Base-by-base conservation (phyloP, 2,113 vertebrate genomes). In the Corythornis vintsioides region DNA sequence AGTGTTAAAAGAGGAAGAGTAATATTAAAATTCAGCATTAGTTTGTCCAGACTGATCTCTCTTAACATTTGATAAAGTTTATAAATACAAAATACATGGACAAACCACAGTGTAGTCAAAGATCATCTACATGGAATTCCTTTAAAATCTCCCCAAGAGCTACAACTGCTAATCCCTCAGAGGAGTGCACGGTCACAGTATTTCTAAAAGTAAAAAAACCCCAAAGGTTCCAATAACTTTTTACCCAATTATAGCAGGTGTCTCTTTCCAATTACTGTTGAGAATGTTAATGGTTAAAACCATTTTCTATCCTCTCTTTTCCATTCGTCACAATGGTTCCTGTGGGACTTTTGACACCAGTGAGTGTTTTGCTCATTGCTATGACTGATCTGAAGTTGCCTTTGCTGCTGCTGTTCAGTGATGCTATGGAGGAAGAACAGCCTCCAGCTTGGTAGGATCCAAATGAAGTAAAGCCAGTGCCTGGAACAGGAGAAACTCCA, bases 391-490 rank as follows among this genome's bases (percentile, higher is more conserved):
- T 96, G 94, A 96, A 97, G 88, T 60, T 97, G 90, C 88, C 59
- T 95, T 93, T 97, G 26, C 93, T 86, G 47, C 59, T 93, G 85
- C 66, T 92, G 64, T 92, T 93, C 67, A 96, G 88, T 12, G 63
- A 96, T 38, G 94, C 77, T 73, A 90, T 76, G 57, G 83, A 94
- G 56, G 93, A 64, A 74, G 80, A 42, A 90, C 42, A 50, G 59
- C 66, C 56, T 53, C 69, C 88, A 63, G 78, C 74, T 24, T 77
- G 74, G 60, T 57, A 78, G 33, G 94, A 90, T 63, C 86, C 92
- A 92, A 97, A 96, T 43, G 92, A 96, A 88, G 96, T 96, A 94
- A 97, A 97, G 66, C 94, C 94, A 64, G 95, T 91, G 90, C 94
- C 95, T 77, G 77, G 64, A 74, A 97, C n/a, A 82, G 97, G 89